phyloP scores from a whole-genome alignment of 2,888 invertebrate genomes.

The Zeuzera pyrina region DNA sequence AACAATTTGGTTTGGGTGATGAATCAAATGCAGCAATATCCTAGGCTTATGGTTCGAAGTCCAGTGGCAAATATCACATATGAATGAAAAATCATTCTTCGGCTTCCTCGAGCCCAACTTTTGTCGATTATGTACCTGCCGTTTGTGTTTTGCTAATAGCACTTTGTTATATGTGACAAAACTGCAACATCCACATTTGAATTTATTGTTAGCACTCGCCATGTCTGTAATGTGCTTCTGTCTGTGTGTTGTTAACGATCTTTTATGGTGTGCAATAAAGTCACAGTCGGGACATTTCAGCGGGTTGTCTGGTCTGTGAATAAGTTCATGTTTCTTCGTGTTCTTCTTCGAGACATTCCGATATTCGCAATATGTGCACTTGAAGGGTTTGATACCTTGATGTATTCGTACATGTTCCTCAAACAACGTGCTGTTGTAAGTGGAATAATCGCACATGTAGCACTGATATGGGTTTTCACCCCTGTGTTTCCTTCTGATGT shows the following conservation, averaged over 20 bases:
- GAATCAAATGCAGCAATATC: conserved; percentile 49
- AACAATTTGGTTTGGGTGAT: conserved; percentile 43
- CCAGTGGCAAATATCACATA: conserved; percentile 39
- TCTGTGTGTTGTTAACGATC: conserved; percentile 26
- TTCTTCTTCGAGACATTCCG: conserved; percentile 53
- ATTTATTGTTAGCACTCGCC: conserved; percentile 1
- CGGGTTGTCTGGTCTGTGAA: conserved; percentile 44
- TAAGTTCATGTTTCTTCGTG: conserved; percentile 43
- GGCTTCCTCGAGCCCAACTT: too few species aligned
- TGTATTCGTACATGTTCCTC: conserved; percentile 50
- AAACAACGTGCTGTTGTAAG: conserved; percentile 44
- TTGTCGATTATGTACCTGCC: conserved; percentile 9
- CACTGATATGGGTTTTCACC: conserved; percentile 53
- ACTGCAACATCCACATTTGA: conserved; percentile 9
- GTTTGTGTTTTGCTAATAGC: conserved; percentile 16
- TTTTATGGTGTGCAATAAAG: conserved; percentile 33
- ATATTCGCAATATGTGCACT: conserved; percentile 44
- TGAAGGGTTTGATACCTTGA: conserved; percentile 53
- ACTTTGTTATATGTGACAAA: conserved; percentile 10
- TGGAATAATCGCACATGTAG: conserved; percentile 51
- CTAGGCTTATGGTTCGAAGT: conserved; percentile 23
- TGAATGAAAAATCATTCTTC: conserved; percentile 19
- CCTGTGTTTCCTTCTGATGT: conserved; percentile 37
- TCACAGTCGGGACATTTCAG: conserved; percentile 34
- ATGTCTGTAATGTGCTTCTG: too few species aligned